A percentile compares a stretch with the other conserved stretches of the same genome.
These are phyloP conservation scores for Perognathus longimembris DNA, from an alignment of 2,113 vertebrate species.

Conservation along the genomic window DNA sequence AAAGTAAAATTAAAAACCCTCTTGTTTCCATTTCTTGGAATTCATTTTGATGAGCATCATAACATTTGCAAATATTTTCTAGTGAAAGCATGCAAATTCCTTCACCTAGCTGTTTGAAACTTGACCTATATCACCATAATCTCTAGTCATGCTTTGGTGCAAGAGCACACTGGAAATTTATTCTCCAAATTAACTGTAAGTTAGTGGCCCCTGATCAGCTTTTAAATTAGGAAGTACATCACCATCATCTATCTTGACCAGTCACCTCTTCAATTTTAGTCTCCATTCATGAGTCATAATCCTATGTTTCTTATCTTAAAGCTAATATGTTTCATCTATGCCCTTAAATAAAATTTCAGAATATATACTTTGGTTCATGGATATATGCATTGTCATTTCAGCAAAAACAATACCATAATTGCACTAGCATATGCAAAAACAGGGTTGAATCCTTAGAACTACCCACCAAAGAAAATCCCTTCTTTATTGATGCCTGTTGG, in stretches of 20 bases:
- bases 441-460: neutral
- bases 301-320: neutral
- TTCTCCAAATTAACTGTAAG: neutral
- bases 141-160: neutral
- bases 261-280: neutral
- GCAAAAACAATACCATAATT: neutral
- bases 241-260: neutral
- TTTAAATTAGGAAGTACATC: conserved; percentile 31
- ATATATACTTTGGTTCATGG: neutral
- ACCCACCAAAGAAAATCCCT: no score
- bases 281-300: neutral
- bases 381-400: neutral
- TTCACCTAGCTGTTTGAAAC: neutral
- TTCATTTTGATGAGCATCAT: no score
- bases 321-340: neutral
- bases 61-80: neutral
- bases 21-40: no score
- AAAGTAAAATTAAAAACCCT: no score
- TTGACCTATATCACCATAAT: neutral
- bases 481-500: neutral
- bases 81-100: neutral
- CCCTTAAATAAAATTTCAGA: conserved; percentile 14
- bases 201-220: neutral
- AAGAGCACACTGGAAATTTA: neutral
- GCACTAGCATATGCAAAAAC: neutral